Evolutionary conservation across 2,113 vertebrate species (phyloP).

Genomic region (pig (Sus scrofa)): T2T-Sscrofa CM000815.6:8050501-8051000

Average conservation of each 20-base stretch:
- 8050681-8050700: not conserved
- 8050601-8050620: accelerated
- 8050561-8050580: not conserved
- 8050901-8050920: too few species aligned
- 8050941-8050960: too few species aligned
- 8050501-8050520: too few species aligned
- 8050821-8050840: accelerated
- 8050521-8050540: too few species aligned
- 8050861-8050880: not conserved
- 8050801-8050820: accelerated
- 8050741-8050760: not conserved
- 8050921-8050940: too few species aligned
- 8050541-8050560: not conserved
- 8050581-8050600: not conserved
- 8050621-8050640: not conserved
- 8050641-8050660: not conserved
- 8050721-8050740: not conserved
- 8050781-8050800: not conserved
- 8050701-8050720: not conserved
- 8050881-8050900: not conserved
- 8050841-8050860: accelerated
- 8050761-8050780: not conserved
- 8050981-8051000: too few species aligned
- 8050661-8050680: not conserved
- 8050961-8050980: too few species aligned